phyloP scores from a whole-genome alignment of 2,888 invertebrate genomes.

The Ephialtes manifestator region DNA sequence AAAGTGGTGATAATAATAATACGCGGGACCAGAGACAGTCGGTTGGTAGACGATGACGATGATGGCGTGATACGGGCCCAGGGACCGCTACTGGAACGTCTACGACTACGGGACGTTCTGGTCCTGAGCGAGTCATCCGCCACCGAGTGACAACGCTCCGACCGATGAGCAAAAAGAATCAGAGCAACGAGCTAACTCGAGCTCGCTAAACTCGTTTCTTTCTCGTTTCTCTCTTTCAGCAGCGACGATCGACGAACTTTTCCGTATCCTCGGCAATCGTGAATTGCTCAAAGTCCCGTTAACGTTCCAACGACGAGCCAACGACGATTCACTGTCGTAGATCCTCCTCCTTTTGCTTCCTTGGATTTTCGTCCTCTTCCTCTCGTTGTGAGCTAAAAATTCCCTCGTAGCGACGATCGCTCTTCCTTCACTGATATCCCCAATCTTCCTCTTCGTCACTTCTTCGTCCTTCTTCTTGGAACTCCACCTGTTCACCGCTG shows the following conservation, averaged over 20 bases:
- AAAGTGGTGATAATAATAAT: conserved; percentile 19
- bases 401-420: conserved; percentile 7
- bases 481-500: conserved; percentile 13
- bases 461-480: conserved; percentile 49
- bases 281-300: not conserved
- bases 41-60: conserved; percentile 3
- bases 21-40: conserved; percentile 19
- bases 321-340: conserved; percentile 5
- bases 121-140: conserved; percentile 84
- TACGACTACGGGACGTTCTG: conserved; percentile 82
- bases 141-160: conserved; percentile 76
- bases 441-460: conserved; percentile 62
- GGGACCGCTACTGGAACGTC: conserved; percentile 75
- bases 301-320: not conserved
- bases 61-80: conserved; percentile 52
- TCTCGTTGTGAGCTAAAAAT: conserved; percentile 1
- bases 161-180: conserved; percentile 19
- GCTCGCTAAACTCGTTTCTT: not conserved
- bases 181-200: conserved; percentile 16
- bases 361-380: not conserved
- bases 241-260: not conserved
- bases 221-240: not conserved
- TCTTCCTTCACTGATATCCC: conserved; percentile 56
- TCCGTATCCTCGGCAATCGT: not conserved
- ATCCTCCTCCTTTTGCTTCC: conserved; percentile 5